Evolutionary conservation across 1,140 invertebrate species (phyloP).

Genomic region (Calliphora vicina): DNA sequence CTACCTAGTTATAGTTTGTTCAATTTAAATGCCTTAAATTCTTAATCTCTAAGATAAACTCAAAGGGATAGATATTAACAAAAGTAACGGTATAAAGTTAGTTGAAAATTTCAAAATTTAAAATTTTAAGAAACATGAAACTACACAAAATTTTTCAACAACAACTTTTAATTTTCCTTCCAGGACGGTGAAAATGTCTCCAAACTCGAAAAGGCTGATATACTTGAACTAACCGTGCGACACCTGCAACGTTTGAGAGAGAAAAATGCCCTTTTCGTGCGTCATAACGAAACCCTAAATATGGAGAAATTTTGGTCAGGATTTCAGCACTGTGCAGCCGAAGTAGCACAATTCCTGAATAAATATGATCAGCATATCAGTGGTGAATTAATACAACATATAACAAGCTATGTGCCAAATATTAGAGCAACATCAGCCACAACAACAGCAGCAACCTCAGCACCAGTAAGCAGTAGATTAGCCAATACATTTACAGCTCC

Average conservation of each 20-base stretch:
- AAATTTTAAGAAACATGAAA: too few species aligned
- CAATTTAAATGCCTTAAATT: too few species aligned
- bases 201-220: slow-evolving; percentile 90
- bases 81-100: too few species aligned
- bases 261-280: slow-evolving; percentile 67
- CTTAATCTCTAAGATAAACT: too few species aligned
- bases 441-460: background rate
- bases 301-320: slow-evolving; percentile 77
- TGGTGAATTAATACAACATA: slow-evolving; percentile 43
- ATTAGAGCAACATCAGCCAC: slow-evolving; percentile 19
- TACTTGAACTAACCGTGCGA: slow-evolving; percentile 85
- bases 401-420: slow-evolving; percentile 41
- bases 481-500: slow-evolving; percentile 1
- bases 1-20: too few species aligned
- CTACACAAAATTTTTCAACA: too few species aligned
- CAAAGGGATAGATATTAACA: too few species aligned
- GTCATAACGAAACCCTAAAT: slow-evolving; percentile 48
- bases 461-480: background rate
- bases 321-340: slow-evolving; percentile 79
- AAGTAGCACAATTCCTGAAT: slow-evolving; percentile 63
- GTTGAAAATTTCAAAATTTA: too few species aligned
- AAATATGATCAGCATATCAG: slow-evolving; percentile 39
- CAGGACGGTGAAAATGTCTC: slow-evolving; percentile 77
- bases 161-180: slow-evolving; percentile 19
- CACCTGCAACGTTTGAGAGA: slow-evolving; percentile 74